These are phyloP conservation scores for Lepilemur ruficaudatus DNA, from an alignment of 2,797 vertebrate species.

Conservation along the genomic window DNA sequence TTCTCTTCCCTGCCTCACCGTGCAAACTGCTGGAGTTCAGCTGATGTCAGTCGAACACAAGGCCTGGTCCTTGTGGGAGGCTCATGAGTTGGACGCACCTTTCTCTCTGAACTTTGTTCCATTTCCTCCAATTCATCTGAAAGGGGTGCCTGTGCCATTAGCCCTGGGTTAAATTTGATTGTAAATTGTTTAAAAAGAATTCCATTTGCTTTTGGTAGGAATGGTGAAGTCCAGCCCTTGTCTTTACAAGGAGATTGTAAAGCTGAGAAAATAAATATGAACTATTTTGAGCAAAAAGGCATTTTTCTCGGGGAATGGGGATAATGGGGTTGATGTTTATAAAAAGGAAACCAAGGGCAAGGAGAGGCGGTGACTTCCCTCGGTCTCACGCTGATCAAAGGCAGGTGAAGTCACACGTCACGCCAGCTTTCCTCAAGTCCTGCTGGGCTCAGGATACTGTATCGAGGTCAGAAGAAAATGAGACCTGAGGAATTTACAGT, in stretches of 20 bases:
- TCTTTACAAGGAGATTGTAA: slow-evolving; percentile 32
- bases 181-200: slow-evolving; percentile 57
- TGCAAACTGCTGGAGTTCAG: background rate
- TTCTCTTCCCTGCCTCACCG: background rate
- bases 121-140: slow-evolving; percentile 71
- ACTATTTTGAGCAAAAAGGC: slow-evolving; percentile 62
- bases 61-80: background rate
- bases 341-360: slow-evolving; percentile 27
- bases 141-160: background rate
- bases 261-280: slow-evolving; percentile 72
- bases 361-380: slow-evolving; percentile 14
- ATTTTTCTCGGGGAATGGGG: slow-evolving; percentile 34
- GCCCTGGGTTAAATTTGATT: slow-evolving; percentile 23
- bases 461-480: background rate
- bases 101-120: slow-evolving; percentile 56
- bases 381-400: slow-evolving; percentile 64
- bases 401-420: background rate
- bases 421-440: background rate
- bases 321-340: slow-evolving; percentile 54
- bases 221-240: background rate
- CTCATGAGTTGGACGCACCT: background rate
- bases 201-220: slow-evolving; percentile 51
- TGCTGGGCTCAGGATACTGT: background rate
- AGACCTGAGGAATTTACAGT: slow-evolving; percentile 43
- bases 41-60: background rate